Base-by-base conservation (phyloP, 2,888 invertebrate species). In the Andrena minutula region DNA sequence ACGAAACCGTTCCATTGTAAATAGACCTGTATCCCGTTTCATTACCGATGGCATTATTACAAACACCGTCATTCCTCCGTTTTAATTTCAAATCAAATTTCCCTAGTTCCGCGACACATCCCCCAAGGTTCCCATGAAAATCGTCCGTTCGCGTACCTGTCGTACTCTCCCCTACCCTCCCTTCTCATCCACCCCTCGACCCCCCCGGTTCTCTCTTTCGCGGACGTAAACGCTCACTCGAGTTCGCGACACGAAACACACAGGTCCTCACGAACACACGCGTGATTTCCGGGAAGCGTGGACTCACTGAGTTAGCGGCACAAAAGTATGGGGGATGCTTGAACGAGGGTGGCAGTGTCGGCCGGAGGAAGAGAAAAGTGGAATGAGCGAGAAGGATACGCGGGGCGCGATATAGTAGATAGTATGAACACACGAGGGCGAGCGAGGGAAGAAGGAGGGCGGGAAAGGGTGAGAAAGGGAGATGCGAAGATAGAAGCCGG, bases 251-350 rank as follows among this genome's bases (percentile, higher is more conserved):
- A 71, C 71, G 75, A 80, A 75, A 61, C 64, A 79, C 70, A 70
- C 69, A 61, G 60, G 12, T 60, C 16, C 41, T 30, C 61, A 35
- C 69, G 72, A 64, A 76, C 66, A 80, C 78, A 81, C 79, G 30
- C 70, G 66, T 75, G 77, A 83, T 83, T 78, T 71, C 80, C 68
- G 72, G 53, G 75, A 78, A 75, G 68, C 82, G 83, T 75, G 83
- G 77, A 82, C 77, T 73, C 75, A 85, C 81, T 83, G 87, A 85
- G 87, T 87, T 87, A 87, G 68, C 80, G 79, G 70, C 78, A 79
- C 71, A 76, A 82, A 84, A 78, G 79, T 74, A 73, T 47, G 60
- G 74, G 73, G 81, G 69, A 65, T 81, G 72, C 75, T 75, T 30
- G 81, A 75, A 80, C 82, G 75, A 71, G 81, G 75, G 75, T 78